phyloP scores from a whole-genome alignment of 2,113 vertebrate species.

The Sisor rabdophorus region DNA sequence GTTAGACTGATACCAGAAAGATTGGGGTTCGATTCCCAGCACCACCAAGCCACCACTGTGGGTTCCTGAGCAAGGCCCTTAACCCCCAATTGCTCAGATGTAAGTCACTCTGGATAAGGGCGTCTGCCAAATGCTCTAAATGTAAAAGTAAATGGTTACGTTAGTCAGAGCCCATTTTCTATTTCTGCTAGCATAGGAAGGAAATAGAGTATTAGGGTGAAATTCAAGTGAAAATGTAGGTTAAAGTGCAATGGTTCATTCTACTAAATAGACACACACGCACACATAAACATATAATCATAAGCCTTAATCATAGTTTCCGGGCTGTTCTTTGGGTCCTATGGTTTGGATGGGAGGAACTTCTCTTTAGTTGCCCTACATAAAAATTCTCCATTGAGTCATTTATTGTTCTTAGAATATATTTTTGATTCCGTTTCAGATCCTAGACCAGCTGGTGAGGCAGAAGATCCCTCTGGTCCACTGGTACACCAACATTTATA shows the following conservation, averaged over 20 bases:
- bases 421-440: background rate
- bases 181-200: background rate
- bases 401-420: background rate
- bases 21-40: no score
- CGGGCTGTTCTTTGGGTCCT: conserved; percentile 11
- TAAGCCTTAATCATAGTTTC: conserved; percentile 26
- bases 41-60: no score
- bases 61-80: no score
- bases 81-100: no score
- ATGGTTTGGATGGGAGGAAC: background rate
- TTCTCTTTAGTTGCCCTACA: conserved; percentile 6
- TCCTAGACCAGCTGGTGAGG: background rate
- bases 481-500: background rate
- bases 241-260: conserved; percentile 2
- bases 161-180: background rate
- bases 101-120: no score
- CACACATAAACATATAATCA: conserved; percentile 1
- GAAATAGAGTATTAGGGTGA: background rate
- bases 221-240: conserved; percentile 1
- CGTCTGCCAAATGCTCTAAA: no score
- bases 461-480: conserved; percentile 1
- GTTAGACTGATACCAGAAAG: no score
- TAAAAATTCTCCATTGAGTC: background rate
- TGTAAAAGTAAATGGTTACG: no score
- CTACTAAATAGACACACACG: background rate